Evolutionary conservation across 2,888 invertebrate genomes (phyloP), one percentile per base, ranked within the genome.

Genomic region (Drosophila diplacantha): DNA sequence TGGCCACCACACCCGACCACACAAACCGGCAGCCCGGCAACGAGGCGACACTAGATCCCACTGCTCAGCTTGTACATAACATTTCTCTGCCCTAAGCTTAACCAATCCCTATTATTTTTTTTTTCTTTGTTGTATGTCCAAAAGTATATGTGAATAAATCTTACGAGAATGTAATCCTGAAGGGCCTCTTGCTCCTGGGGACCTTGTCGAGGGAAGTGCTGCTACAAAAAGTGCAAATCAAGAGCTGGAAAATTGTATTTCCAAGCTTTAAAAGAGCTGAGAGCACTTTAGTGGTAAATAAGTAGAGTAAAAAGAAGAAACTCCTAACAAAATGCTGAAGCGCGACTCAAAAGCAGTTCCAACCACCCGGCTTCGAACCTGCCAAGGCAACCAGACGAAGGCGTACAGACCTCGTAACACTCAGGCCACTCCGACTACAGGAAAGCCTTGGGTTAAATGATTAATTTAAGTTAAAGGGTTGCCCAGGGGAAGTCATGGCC

Each of bases 51-150:
- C 26, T 22, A 31, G 50, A 57, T 12, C 39, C 34, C 20, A 69
- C 53, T 41, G 32, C 22, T 51, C 57, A 47, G 39, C 55, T 50
- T 69, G 63, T 58, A 69, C 12, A 69, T 68, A 68, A 46, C 50
- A 67, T 22, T 37, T 52, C 35, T 51, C 61, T 61, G 34, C 43
- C 49, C 50, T 62, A 35, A 49, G 20, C 4, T 41, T 62, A 60
- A 49, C 34, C 60, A 32, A 53, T 12, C 9, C 38, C 2, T 11
- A 29, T 26, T 26, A 11, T 5, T 26, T 32, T n/a, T 16, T 38
- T 24, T 35, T 41, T 57, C 60, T 67, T 69, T 62, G 35, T 69
- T 54, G 37, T 31, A 18, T 49, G 26, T 44, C 32, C 39, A 24
- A 32, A 39, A 20, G 7, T 22, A 22, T 31, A 32, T 50, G 52